Base-by-base conservation (phyloP, 2,888 invertebrate genomes). In the Prosopocoilus inquinatus region DNA sequence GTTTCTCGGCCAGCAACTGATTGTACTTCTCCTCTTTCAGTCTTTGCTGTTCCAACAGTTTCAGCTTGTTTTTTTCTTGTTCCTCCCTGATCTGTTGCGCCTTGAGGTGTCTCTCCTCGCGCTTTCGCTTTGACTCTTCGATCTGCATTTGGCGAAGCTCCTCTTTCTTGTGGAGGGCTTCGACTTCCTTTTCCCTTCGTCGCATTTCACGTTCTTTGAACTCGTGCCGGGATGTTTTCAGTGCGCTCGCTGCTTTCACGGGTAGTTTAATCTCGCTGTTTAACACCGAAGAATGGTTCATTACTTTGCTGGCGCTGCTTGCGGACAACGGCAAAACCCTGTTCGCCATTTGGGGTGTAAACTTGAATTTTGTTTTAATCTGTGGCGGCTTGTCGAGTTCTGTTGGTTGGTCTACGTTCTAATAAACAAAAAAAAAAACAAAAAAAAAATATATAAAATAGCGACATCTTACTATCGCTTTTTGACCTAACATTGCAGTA, bases 121-220 rank as follows among this genome's bases (percentile, higher is more conserved):
- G 67, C 59, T 67, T 70, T 12, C 79, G 79, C 64, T 77, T 81
- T 66, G 83, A 84, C 63, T 79, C 77, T 59, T 86, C 86, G 2
- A 78, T 77, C 70, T 80, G 79, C 7, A 83, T 81, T 55, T 81
- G 82, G 9, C 86, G 65, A 50, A 84, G 64, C 2, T 84, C 85
- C 16, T 86, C 85, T 50, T 83, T 82, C 72, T 86, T 86, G 63
- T 75, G 78, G 49, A 78, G 70, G 0, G 81, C 82, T 50, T 83
- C 83, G 3, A 49, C 49, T 56, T 66, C 65, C 47, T 63, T 64
- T 47, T 70, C 65, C 47, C 64, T 61, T 34, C 65, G 60, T 11
- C 58, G 50, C 49, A 61, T 58, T 38, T 73, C 70, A 1, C 68
- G 59, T 45, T 70, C 67, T 47, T 64, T 64, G 50, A 64, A 69